phyloP scores from a whole-genome alignment of 2,888 invertebrate genomes.

The Aspidiotus rigidus region DNA sequence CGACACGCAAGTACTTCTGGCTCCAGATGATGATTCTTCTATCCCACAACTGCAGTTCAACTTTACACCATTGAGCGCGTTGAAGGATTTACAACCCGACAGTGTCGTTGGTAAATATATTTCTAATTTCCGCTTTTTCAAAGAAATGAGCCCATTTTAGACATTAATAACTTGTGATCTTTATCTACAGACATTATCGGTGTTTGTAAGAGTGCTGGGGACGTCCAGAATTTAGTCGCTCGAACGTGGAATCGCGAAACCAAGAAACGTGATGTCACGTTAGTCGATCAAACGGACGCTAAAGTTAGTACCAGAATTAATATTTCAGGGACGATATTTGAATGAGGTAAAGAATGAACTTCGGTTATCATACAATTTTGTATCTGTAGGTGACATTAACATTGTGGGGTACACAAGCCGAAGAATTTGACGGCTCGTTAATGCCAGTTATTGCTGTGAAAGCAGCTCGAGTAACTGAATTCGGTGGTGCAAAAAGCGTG shows the following conservation, averaged over 20 bases:
- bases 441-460: slow-evolving; percentile 81
- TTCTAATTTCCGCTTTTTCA: background rate
- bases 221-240: slow-evolving; percentile 62
- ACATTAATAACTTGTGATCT: background rate
- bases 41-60: slow-evolving; percentile 71
- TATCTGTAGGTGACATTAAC: slow-evolving; percentile 51
- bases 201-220: slow-evolving; percentile 64
- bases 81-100: slow-evolving; percentile 59
- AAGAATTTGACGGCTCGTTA: slow-evolving; percentile 64
- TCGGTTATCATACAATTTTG: slow-evolving; percentile 14
- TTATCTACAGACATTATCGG: slow-evolving; percentile 73
- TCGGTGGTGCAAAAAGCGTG: slow-evolving; percentile 68
- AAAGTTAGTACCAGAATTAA: slow-evolving; percentile 22
- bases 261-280: slow-evolving; percentile 74
- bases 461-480: slow-evolving; percentile 76
- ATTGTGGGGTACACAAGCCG: slow-evolving; percentile 84
- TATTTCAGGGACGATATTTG: background rate
- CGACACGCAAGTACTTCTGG: slow-evolving; percentile 55
- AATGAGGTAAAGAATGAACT: background rate
- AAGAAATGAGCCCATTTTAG: background rate
- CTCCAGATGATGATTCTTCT: slow-evolving; percentile 49
- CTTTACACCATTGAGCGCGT: slow-evolving; percentile 63
- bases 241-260: slow-evolving; percentile 70
- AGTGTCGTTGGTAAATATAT: slow-evolving; percentile 26
- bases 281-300: slow-evolving; percentile 66